Conservation (phyloP, 2,888 invertebrate genomes). For the Brachyptera risi region DNA sequence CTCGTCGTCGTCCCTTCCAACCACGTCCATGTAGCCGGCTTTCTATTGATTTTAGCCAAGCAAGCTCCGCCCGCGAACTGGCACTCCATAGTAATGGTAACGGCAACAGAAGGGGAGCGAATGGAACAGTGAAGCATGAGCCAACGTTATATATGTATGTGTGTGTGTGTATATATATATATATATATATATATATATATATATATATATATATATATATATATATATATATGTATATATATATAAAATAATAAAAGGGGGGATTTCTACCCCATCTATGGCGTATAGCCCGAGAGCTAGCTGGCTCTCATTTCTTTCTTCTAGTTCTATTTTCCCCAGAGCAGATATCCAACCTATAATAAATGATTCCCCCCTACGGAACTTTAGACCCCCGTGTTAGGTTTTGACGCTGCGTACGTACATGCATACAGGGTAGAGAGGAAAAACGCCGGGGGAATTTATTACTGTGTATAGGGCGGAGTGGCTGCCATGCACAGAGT, state of each 20-base stretch:
- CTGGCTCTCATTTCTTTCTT: constrained; percentile 19
- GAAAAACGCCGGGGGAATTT: constrained; percentile 28
- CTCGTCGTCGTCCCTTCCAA: neutral
- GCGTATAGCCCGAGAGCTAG: too few species aligned
- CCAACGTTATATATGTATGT: neutral
- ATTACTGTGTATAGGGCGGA: constrained; percentile 22
- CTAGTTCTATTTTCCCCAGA: constrained; percentile 26
- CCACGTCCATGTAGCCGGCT: neutral
- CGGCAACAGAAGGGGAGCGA: constrained; percentile 10
- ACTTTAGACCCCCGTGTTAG: constrained; percentile 8
- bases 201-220: too few species aligned
- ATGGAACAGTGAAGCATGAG: too few species aligned
- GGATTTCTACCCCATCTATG: constrained; percentile 18
- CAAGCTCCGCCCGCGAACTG: neutral
- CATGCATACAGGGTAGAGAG: neutral
- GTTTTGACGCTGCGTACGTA: constrained; percentile 5
- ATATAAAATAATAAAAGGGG: too few species aligned
- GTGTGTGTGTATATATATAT: too few species aligned
- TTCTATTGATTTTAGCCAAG: constrained; percentile 18
- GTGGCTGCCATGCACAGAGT: constrained; percentile 1
- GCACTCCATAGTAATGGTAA: constrained; percentile 9
- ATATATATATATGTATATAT: too few species aligned
- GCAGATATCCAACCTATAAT: constrained; percentile 26
- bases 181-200: too few species aligned
- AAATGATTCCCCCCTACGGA: constrained; percentile 27